A percentile compares a stretch with the other conserved stretches of the same genome.
phyloP scores from a whole-genome alignment of 1,140 invertebrate genomes.

The Drosophila bipectinata region DNA sequence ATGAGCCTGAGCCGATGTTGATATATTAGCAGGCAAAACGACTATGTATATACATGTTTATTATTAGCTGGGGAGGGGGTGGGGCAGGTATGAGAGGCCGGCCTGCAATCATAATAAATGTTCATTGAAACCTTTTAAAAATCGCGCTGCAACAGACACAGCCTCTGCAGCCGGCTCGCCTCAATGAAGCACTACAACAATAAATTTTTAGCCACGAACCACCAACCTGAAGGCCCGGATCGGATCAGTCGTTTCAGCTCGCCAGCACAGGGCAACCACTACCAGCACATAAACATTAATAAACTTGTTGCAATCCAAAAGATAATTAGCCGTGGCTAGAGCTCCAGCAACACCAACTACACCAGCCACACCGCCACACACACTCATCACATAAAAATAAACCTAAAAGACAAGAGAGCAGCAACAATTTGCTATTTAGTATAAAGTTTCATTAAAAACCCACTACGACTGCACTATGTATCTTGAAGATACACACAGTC shows the following conservation, averaged over 20 bases:
- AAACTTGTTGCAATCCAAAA: constrained; percentile 82
- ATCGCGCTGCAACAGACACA: constrained; percentile 60
- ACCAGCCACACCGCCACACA: constrained; percentile 33
- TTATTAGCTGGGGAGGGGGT: constrained; percentile 34
- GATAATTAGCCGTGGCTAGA: constrained; percentile 77
- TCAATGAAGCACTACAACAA: constrained; percentile 76
- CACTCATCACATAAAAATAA: constrained; percentile 41
- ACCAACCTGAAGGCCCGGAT: constrained; percentile 5
- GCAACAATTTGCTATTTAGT: constrained; percentile 82
- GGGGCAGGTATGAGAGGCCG: constrained; percentile 8
- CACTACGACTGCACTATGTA: constrained; percentile 46
- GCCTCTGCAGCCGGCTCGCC: constrained; percentile 53
- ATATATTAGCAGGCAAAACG: constrained; percentile 63
- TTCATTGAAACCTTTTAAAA: constrained; percentile 83
- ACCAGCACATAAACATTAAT: constrained; percentile 77
- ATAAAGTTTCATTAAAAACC: constrained; percentile 81
- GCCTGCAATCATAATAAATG: constrained; percentile 81
- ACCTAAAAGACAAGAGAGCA: constrained; percentile 37
- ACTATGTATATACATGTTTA: constrained; percentile 50
- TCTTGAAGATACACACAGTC: constrained; percentile 26
- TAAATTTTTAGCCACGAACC: constrained; percentile 72
- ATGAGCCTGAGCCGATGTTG: constrained; percentile 37
- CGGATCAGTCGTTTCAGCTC: no score
- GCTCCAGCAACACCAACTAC: constrained; percentile 38
- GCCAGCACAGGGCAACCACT: background rate